phyloP scores from a whole-genome alignment of 2,797 vertebrate species.

The Nyctalus aviator region DNA sequence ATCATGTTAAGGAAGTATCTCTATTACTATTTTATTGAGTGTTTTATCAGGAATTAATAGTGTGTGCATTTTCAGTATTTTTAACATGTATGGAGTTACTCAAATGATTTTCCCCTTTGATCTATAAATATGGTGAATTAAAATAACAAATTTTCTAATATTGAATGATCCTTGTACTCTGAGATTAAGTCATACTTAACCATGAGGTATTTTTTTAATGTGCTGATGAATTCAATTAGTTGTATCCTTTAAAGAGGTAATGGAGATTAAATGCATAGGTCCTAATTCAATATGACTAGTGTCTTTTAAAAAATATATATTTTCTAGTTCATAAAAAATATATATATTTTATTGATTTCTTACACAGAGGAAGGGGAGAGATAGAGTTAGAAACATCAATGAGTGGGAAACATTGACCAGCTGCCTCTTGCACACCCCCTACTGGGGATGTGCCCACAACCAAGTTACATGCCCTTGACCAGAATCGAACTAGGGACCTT shows the following conservation, averaged over 20 bases:
- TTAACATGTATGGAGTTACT: background rate
- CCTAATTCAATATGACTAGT: background rate
- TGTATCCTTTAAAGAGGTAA: background rate
- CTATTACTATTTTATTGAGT: background rate
- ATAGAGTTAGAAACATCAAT: too few relatives aligned
- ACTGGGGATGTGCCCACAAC: too few relatives aligned
- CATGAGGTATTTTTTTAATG: background rate
- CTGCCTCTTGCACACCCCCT: too few relatives aligned
- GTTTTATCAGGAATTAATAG: background rate
- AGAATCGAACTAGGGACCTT: too few relatives aligned
- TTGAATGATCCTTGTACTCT: background rate
- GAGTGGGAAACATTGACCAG: too few relatives aligned
- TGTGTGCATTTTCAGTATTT: background rate
- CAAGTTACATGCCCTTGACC: too few relatives aligned
- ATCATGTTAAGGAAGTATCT: background rate
- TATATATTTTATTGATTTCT: too few relatives aligned
- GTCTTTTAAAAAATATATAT: background rate
- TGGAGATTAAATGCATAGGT: background rate
- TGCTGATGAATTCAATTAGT: background rate
- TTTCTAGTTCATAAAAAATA: too few relatives aligned
- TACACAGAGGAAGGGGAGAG: too few relatives aligned
- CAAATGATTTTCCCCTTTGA: background rate
- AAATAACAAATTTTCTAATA: background rate
- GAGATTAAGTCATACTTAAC: conserved; percentile 5
- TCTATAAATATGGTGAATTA: background rate